Base-by-base conservation (phyloP, 2,797 vertebrate species). In the Scleropages formosus region DNA sequence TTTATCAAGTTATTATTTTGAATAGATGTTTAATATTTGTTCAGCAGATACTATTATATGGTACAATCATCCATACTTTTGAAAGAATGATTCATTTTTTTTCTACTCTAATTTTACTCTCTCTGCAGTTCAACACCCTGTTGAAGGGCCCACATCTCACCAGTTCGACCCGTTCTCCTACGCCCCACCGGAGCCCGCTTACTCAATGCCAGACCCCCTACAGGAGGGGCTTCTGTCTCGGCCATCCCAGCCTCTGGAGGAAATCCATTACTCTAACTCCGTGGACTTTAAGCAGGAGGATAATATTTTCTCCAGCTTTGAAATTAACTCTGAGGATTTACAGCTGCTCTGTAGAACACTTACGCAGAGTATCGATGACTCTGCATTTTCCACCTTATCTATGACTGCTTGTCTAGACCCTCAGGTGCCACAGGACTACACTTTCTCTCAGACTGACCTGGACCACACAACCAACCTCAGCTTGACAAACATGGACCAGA, bases 401-500 rank as follows among this genome's bases (percentile, higher is more conserved):
- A 77, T 74, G 0, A 1, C 74, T 0, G 11, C 18, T 13, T 4
- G 84, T 56, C 0, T 88, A 0, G 80, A 65, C 9, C 82, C 84
- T 59, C 1, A 87, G 68, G 51, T 89, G 0, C 84, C 86, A 0
- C 49, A 58, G 0, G 7, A 26, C 18, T 85, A 84, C 9, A 24
- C 0, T 0, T 0, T 89, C 0, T 31, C 13, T 18, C 26, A 61
- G 59, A 73, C 81, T 16, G 86, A 84, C 11, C 77, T 24, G 22
- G 72, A 13, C 4, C 3, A 56, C 60, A 81, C 60, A 39, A 4
- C 81, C 26, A 24, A 56, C 76, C 82, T 85, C 0, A 0, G 20
- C 65, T 66, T 69, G 3, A 64, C 74, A 24, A 79, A 59, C 78
- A 18, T 81, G 78, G 88, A 92, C 4, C 39, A 67, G 58, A 89